Evolutionary conservation across 1,140 invertebrate genomes (phyloP), one percentile per base, ranked within the genome.

Genomic region (Lasaia peninsularis): DNA sequence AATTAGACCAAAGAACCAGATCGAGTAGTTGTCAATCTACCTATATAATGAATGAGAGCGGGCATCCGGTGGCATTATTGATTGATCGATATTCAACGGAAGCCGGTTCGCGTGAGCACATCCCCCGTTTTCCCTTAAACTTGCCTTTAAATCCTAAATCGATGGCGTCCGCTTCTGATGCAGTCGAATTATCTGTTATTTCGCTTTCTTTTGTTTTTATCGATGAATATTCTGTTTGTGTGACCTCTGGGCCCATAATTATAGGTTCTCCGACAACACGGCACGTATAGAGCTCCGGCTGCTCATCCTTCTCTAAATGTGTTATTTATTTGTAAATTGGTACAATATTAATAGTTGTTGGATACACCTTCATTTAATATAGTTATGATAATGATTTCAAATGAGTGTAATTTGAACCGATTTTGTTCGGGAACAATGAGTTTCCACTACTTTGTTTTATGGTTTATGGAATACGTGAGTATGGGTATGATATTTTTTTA

Each of bases 291-390:
- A 58, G 52, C 65, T 54, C 55, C 51, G 52, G 52, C 58, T 62
- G 63, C 71, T 64, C 65, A 67, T 78, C 75, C 78, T 78, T 73
- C 69, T 82, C 76, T 84, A 80, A 83, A 86, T 81, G 71, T 73
- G 72, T 86, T 88, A 80, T 88, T 88, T 86, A 86, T 86, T 85
- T 80, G 71, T 84, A 73, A 85, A 86, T 88, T 67, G 78, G 70
- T 67, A 78, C 71, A 78, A 81, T 67, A 84, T 85, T 87, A 85
- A 85, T 87, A 85, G 49, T 53, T 40, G 73, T 74, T 51, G 71
- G 74, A 72, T 78, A 78, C 75, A 79, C 82, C 77, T 75, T 85
- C 82, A 85, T 88, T 88, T 86, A 85, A 83, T 88, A 83, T 80
- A 62, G 73, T 81, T 79, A 79, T 74, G 64, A 73, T 71, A 75